phyloP scores from a whole-genome alignment of 2,113 vertebrate genomes.

The Vireo altiloquus region DNA sequence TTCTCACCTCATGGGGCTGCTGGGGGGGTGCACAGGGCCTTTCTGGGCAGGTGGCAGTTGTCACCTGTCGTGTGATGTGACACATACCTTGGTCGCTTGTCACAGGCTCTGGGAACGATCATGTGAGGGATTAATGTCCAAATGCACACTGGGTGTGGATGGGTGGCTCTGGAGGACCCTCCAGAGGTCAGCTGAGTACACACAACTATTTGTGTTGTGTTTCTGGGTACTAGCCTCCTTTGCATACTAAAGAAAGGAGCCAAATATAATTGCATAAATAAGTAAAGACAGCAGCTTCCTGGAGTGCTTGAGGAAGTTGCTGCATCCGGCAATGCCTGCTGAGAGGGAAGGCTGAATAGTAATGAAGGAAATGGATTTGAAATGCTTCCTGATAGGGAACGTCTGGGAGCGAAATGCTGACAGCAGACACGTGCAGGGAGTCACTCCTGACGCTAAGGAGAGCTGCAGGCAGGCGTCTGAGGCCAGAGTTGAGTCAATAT shows the following conservation, averaged over 20 bases:
- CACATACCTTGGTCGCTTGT: fast-evolving
- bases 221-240: not conserved
- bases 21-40: not conserved
- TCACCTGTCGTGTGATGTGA: fast-evolving
- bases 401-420: not conserved
- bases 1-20: not conserved
- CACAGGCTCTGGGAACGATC: not conserved
- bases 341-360: not conserved
- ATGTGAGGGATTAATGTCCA: not conserved
- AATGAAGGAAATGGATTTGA: not conserved
- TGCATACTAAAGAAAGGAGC: not conserved
- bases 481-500: not conserved
- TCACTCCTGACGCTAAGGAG: not conserved
- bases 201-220: not conserved
- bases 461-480: not conserved
- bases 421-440: not conserved
- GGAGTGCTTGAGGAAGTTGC: not conserved
- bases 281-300: not conserved
- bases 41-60: not conserved
- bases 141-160: fast-evolving
- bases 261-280: not conserved
- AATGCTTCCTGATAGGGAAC: not conserved
- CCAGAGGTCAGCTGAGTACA: not conserved
- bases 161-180: not conserved
- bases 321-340: not conserved